Conservation (phyloP, 2,888 invertebrate genomes). For the Meta bourneti region DNA sequence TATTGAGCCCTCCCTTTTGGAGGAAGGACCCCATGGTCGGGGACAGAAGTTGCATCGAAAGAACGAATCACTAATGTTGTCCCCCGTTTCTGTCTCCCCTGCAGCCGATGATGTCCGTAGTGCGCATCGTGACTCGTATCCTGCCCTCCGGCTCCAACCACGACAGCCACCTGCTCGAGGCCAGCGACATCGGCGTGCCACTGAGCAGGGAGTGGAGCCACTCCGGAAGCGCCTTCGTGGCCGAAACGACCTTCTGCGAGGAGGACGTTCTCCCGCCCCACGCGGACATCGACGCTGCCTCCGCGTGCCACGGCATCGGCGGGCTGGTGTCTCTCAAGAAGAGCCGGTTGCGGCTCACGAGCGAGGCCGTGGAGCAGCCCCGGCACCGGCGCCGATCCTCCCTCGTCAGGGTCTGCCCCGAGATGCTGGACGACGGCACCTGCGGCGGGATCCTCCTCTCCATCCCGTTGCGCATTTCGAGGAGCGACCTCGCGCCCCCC, state of each 20-base stretch:
- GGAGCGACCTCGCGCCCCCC: not conserved
- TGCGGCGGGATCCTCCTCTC: conserved; percentile 19
- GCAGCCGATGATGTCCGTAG: conserved; percentile 2
- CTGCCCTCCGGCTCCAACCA: not conserved
- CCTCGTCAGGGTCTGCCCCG: not conserved
- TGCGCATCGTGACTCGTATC: conserved; percentile 33
- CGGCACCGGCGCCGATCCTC: not conserved
- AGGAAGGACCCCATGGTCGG: no score
- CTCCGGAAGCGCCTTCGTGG: not conserved
- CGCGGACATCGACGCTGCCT: not conserved
- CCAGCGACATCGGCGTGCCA: conserved; percentile 6
- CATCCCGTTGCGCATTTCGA: not conserved
- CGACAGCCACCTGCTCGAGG: not conserved
- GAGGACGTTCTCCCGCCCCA: not conserved
- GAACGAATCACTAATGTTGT: no score
- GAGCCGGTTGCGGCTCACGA: not conserved
- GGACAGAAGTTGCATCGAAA: no score
- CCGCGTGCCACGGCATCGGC: not conserved
- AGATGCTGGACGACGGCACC: not conserved
- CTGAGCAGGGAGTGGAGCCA: not conserved
- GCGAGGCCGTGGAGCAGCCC: not conserved
- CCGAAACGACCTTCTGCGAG: conserved; percentile 29
- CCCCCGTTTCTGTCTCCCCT: not conserved
- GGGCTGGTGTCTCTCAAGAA: conserved; percentile 24
- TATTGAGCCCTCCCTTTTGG: no score